Evolutionary conservation across 2,113 vertebrate genomes (phyloP).

Genomic region (Callionymus lyra): DNA sequence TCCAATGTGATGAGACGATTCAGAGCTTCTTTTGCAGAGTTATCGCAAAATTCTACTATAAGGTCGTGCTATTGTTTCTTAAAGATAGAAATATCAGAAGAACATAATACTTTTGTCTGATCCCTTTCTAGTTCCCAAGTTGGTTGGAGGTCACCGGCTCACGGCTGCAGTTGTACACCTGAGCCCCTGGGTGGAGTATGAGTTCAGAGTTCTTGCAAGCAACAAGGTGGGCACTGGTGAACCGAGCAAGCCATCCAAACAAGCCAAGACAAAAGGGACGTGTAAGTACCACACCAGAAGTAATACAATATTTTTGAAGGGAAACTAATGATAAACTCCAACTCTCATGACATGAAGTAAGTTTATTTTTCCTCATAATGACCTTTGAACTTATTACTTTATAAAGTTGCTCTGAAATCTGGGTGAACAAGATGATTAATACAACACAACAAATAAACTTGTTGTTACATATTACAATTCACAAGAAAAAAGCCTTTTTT

Average conservation of each 20-base stretch:
- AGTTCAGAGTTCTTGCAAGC: constrained; percentile 87
- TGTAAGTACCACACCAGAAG: constrained; percentile 64
- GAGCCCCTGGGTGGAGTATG: constrained; percentile 95
- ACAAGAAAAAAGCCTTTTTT: too few species aligned
- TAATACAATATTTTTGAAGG: too few species aligned
- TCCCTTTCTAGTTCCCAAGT: constrained; percentile 72
- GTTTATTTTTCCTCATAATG: too few species aligned
- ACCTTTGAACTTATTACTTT: too few species aligned
- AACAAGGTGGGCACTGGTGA: constrained; percentile 90
- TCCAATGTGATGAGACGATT: too few species aligned
- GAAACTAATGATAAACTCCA: too few species aligned
- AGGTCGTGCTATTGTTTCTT: constrained; percentile 16
- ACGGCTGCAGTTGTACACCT: constrained; percentile 88
- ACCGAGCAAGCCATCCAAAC: constrained; percentile 86
- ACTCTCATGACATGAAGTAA: too few species aligned
- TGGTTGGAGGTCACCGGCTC: constrained; percentile 80
- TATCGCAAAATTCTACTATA: constrained; percentile 6
- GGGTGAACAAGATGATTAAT: too few species aligned
- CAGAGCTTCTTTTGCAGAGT: too few species aligned
- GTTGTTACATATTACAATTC: too few species aligned
- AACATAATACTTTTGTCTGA: constrained; percentile 1
- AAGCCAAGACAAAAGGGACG: constrained; percentile 86
- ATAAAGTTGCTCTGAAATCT: too few species aligned
- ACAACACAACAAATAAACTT: too few species aligned
- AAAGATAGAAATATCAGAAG: constrained; percentile 1